Evolutionary conservation across 2,113 vertebrate species (phyloP).

Genomic region (Tricholaema leucomelas): DNA sequence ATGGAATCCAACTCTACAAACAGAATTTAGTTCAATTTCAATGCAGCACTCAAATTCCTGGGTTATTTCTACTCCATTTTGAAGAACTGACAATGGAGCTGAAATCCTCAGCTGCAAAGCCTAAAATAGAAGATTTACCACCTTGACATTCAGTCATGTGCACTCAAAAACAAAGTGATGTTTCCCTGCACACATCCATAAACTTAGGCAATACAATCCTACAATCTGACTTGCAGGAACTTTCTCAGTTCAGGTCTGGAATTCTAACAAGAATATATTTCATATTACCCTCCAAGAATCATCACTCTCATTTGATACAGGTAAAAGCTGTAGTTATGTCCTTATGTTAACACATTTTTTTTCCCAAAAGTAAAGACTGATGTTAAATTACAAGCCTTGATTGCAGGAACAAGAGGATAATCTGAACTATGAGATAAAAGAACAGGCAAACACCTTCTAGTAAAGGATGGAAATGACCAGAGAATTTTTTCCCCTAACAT

Average conservation of each 20-base stretch:
- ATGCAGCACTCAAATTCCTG: neutral
- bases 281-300: neutral
- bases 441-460: neutral
- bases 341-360: neutral
- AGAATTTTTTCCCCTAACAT: neutral
- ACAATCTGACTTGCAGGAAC: neutral
- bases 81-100: neutral
- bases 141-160: rapidly evolving
- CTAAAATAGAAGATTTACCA: neutral
- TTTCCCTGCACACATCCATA: neutral
- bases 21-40: neutral
- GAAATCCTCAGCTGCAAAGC: neutral
- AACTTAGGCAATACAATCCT: neutral
- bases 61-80: neutral
- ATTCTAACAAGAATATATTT: neutral
- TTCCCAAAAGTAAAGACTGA: neutral
- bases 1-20: neutral
- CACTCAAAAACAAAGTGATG: neutral
- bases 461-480: neutral
- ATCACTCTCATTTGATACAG: neutral
- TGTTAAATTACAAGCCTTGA: neutral
- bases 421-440: neutral
- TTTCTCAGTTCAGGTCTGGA: neutral
- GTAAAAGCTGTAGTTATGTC: neutral
- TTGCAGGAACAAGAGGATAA: neutral